Base-by-base conservation (phyloP, 2,113 vertebrate genomes). In the Australoheros scitulus region DNA sequence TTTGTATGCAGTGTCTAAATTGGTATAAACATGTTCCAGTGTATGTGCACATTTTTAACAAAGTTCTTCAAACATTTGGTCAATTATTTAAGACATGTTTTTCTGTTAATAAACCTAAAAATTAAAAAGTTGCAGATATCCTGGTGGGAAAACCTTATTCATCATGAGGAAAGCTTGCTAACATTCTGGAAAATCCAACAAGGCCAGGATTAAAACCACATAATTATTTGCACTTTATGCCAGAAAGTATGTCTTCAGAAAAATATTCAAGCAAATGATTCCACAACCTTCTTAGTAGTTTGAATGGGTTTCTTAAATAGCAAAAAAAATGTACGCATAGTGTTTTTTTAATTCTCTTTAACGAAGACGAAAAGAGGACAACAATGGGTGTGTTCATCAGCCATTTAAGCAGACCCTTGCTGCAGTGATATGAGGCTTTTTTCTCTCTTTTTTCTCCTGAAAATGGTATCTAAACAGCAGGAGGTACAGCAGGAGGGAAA, bases 401-500 rank as follows among this genome's bases (percentile, higher is more conserved):
- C 15, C 47, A 63, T 79, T 91, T 81, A 68, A 88, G 83, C 38
- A 72, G 63, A 61, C 29, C 8, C 9, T 83, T 11, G 5, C 61
- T 56, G 64, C 56, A 59, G 76, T 36, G 61, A 32, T 61, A 36
- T 20, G 61, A 59, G 61, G 11, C 56, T 68, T 10, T 29, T 26
- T 50, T 74, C 2, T 3, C 2, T 5, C 47, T 9, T 61, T 47
- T 60, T 78, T 76, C 77, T 61, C 76, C 79, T 87, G 75, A 83
- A 88, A 88, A 89, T 84, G 76, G 77, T 81, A 87, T 86, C 32
- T 20, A 55, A 88, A 74, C 77, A 88, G 80, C 74, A 10, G 87
- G 89, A 81, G 68, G 82, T 76, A 76, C 58, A 85, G 59, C 50
- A 78, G 64, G 65, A 86, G 43, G 79, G 74, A 70, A 82, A 56